Percentiles rank a stretch among this genome's conserved stretches.
Conservation (phyloP, 2,888 invertebrate genomes). For the Drosophila heteroneura region DNA sequence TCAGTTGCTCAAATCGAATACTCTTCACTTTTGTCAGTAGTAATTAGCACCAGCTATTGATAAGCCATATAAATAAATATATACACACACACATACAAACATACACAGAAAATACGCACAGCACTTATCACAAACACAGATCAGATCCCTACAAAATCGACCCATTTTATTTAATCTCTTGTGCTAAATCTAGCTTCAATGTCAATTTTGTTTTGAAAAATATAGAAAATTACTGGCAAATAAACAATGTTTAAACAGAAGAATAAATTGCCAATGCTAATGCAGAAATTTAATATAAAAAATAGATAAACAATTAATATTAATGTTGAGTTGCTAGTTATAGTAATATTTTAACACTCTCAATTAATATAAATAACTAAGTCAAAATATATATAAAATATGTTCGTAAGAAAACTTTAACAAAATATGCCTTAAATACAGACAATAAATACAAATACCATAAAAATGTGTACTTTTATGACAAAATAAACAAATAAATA, state of each 20-base stretch:
- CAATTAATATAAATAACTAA: neutral
- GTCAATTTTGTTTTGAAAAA: slow-evolving; percentile 54
- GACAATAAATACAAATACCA: neutral
- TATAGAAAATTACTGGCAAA: neutral
- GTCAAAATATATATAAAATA: neutral
- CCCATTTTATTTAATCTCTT: slow-evolving; percentile 52
- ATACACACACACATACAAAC: neutral
- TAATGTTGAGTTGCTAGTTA: neutral
- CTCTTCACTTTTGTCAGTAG: neutral
- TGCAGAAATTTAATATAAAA: neutral
- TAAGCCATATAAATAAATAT: slow-evolving; percentile 49
- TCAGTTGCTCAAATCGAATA: slow-evolving; percentile 26
- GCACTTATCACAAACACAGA: slow-evolving; percentile 21
- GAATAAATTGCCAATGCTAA: neutral
- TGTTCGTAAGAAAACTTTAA: neutral
- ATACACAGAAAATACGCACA: slow-evolving; percentile 4
- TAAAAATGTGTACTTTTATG: neutral
- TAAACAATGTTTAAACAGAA: neutral
- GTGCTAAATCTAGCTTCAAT: slow-evolving; percentile 58
- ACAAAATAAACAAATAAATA: neutral
- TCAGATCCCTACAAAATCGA: slow-evolving; percentile 36
- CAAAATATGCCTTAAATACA: neutral
- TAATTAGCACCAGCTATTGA: slow-evolving; percentile 44
- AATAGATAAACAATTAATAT: neutral
- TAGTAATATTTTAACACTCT: neutral